These are phyloP conservation scores for Solenopsis invicta DNA, from an alignment of 1,140 invertebrate species.

Conservation along the genomic window DNA sequence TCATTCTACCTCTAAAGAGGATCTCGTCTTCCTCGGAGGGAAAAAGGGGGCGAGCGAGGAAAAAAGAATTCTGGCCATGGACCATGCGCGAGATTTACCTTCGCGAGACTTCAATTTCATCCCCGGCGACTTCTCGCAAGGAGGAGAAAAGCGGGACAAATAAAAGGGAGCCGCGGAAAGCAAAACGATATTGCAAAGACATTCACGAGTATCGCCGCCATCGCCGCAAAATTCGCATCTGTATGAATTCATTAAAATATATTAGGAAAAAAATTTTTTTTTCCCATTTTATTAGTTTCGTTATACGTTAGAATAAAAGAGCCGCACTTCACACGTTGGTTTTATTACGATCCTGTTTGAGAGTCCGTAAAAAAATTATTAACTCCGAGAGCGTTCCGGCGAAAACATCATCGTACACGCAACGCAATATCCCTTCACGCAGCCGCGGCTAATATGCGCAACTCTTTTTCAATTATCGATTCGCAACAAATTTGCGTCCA, in stretches of 20 bases:
- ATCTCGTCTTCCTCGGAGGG: conserved; percentile 40
- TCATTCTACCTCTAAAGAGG: conserved; percentile 72
- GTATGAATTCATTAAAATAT: background rate
- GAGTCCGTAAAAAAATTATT: conserved; percentile 4
- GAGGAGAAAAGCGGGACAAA: conserved; percentile 37
- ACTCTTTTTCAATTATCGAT: conserved; percentile 43
- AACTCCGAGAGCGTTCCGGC: background rate
- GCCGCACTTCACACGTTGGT: background rate
- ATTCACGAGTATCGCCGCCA: background rate
- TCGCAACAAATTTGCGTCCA: conserved; percentile 26
- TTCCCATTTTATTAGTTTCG: background rate
- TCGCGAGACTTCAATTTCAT: conserved; percentile 59
- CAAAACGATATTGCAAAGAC: conserved; percentile 19
- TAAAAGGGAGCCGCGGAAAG: conserved; percentile 37
- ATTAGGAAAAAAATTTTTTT: background rate
- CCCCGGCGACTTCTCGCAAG: conserved; percentile 10
- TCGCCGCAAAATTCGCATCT: background rate
- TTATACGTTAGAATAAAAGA: background rate
- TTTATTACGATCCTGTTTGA: background rate
- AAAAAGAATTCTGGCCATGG: conserved; percentile 48
- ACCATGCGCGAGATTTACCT: conserved; percentile 44
- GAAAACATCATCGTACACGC: background rate
- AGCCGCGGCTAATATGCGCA: conserved; percentile 24
- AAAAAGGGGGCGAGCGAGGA: conserved; percentile 67
- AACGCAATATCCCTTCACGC: background rate